Evolutionary conservation across 2,888 invertebrate genomes (phyloP).

Genomic region (Spisula solida): DNA sequence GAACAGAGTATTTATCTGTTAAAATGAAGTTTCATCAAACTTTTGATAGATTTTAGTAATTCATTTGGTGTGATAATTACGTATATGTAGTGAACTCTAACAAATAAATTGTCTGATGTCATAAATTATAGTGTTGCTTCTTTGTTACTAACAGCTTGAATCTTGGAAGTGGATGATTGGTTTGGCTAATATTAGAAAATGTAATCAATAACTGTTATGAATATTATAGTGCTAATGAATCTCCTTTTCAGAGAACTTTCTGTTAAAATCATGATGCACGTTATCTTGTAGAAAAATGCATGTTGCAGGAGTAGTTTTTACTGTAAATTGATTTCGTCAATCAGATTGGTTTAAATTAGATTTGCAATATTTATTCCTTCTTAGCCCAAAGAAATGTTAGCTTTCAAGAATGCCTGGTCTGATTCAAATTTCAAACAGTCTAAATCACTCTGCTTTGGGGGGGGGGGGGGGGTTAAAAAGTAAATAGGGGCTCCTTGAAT

Average conservation of each 20-base stretch:
- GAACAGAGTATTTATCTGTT: not conserved
- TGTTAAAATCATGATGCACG: not conserved
- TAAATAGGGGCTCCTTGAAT: too few relatives aligned
- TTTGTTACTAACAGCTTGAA: conserved; percentile 20
- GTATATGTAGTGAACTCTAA: conserved; percentile 48
- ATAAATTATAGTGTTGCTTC: conserved; percentile 34
- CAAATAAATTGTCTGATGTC: conserved; percentile 62
- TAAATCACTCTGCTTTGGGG: not conserved
- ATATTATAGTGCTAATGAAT: not conserved
- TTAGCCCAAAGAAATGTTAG: not conserved
- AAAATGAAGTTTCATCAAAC: not conserved
- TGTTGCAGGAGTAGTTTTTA: not conserved
- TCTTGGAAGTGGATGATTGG: not conserved
- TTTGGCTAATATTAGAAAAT: conserved; percentile 13
- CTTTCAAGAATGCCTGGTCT: not conserved
- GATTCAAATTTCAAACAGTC: not conserved
- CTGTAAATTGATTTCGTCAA: not conserved
- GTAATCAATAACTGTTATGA: not conserved
- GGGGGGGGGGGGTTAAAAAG: too few relatives aligned
- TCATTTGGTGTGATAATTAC: conserved; percentile 2
- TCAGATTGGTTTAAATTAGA: not conserved
- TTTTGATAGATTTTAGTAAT: conserved; percentile 9
- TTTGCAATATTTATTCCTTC: conserved; percentile 6
- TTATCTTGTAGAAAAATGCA: not conserved
- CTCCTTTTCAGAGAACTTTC: conserved; percentile 6